phyloP scores from a whole-genome alignment of 2,888 invertebrate genomes.

The Ectemnius lituratus region DNA sequence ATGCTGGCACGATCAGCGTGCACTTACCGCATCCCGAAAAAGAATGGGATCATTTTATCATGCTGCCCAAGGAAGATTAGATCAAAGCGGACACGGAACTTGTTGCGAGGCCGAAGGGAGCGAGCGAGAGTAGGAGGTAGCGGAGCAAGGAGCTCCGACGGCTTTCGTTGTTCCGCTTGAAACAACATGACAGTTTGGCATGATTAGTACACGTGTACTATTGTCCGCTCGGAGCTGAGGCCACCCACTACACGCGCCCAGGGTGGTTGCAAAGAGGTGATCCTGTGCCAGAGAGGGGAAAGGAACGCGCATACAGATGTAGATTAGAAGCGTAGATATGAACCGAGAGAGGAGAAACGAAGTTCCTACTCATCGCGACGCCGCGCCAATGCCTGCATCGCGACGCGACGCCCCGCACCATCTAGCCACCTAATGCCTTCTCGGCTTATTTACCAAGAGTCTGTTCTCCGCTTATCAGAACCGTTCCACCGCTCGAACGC shows the following conservation, averaged over 20 bases:
- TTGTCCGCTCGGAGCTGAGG: slow-evolving; percentile 58
- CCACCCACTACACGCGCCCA: slow-evolving; percentile 43
- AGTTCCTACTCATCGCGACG: neutral
- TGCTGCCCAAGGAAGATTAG: slow-evolving; percentile 48
- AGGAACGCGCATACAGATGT: slow-evolving; percentile 8
- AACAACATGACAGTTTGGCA: slow-evolving; percentile 66
- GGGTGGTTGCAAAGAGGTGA: neutral
- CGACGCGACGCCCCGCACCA: neutral
- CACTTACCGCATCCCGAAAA: neutral
- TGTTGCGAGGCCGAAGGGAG: slow-evolving; percentile 32
- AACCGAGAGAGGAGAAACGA: slow-evolving; percentile 10
- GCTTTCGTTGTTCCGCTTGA: slow-evolving; percentile 54
- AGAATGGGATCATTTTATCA: slow-evolving; percentile 19
- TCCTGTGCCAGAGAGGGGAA: neutral
- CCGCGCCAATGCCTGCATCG: neutral
- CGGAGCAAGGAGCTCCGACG: slow-evolving; percentile 17
- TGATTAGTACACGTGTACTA: slow-evolving; percentile 72
- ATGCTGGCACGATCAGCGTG: too few relatives aligned
- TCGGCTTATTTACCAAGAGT: neutral
- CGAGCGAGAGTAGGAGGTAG: slow-evolving; percentile 55
- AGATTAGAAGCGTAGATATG: slow-evolving; percentile 17
- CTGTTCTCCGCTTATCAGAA: neutral
- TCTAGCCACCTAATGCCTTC: neutral
- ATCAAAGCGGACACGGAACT: slow-evolving; percentile 45
- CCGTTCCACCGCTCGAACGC: neutral